Percentiles rank a stretch among this genome's conserved stretches.
Evolutionary conservation across 2,797 vertebrate species (phyloP).

Genomic region (Arctocebus calabarensis): DNA sequence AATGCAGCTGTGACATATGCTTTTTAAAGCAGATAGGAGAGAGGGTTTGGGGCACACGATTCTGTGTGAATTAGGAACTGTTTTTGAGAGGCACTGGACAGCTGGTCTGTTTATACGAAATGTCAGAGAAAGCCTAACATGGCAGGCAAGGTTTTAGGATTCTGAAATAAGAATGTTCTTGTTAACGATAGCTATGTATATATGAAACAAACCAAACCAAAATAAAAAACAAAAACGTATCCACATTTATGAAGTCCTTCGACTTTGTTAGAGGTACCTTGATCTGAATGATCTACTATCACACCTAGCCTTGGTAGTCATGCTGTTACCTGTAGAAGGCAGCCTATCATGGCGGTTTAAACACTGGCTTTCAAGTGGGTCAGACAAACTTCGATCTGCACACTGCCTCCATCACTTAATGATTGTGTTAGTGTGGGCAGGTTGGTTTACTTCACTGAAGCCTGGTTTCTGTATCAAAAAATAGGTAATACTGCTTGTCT

Average conservation of each 20-base stretch:
- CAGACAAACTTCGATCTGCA: neutral
- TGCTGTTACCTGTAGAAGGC: neutral
- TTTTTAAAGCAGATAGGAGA: slow-evolving; percentile 58
- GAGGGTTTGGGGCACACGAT: slow-evolving; percentile 16
- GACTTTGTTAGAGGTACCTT: neutral
- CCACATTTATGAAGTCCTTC: neutral
- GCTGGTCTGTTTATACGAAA: slow-evolving; percentile 60
- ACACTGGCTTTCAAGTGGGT: neutral
- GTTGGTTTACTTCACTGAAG: neutral
- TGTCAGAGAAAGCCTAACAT: slow-evolving; percentile 44
- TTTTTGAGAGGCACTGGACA: slow-evolving; percentile 58
- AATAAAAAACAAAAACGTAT: neutral
- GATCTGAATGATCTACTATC: neutral
- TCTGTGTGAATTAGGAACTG: slow-evolving; percentile 52
- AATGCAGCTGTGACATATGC: slow-evolving; percentile 67
- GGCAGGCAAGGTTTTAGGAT: neutral
- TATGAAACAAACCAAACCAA: neutral
- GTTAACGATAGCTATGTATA: neutral
- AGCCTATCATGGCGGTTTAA: neutral
- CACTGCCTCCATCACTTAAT: neutral
- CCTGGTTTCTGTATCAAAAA: neutral
- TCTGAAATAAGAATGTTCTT: slow-evolving; percentile 24
- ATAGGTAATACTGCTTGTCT: neutral
- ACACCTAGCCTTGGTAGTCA: neutral
- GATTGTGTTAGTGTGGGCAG: neutral